These are phyloP conservation scores for Pontoporia blainvillei DNA, from an alignment of 2,113 vertebrate species.

Conservation along the genomic window DNA sequence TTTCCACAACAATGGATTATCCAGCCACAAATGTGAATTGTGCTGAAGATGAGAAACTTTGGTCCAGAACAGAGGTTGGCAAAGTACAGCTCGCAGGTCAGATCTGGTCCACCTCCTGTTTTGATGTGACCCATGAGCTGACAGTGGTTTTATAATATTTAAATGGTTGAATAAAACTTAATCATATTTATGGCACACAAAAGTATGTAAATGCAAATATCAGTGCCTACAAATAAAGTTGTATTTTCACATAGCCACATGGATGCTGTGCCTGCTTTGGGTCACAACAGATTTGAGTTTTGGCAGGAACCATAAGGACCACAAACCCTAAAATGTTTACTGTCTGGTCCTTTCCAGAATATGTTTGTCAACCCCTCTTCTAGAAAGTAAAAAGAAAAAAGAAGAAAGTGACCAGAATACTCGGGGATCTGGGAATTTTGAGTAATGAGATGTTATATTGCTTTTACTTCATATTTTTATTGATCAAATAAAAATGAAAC, in stretches of 20 bases:
- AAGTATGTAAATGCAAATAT: not conserved
- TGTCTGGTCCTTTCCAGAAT: not conserved
- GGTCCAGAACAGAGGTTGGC: not conserved
- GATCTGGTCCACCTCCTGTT: too few relatives aligned
- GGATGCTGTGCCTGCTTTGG: not conserved
- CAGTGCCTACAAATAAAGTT: not conserved
- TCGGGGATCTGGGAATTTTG: not conserved
- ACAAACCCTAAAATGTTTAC: not conserved
- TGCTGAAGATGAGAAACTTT: not conserved
- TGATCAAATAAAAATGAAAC: not conserved
- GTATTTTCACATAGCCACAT: not conserved
- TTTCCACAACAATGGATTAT: not conserved
- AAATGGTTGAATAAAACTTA: not conserved
- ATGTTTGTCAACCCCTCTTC: not conserved
- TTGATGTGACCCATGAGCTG: not conserved
- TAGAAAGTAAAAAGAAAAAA: not conserved
- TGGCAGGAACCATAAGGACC: not conserved
- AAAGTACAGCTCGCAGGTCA: accelerated
- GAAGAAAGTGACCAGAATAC: not conserved
- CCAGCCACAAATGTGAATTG: not conserved
- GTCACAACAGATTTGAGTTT: not conserved
- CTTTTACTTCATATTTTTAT: not conserved
- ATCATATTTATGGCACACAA: not conserved
- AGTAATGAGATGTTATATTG: not conserved
- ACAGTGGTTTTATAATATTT: not conserved